These are phyloP conservation scores for Poecilia picta DNA, from an alignment of 2,797 vertebrate genomes.

Conservation along the genomic window DNA sequence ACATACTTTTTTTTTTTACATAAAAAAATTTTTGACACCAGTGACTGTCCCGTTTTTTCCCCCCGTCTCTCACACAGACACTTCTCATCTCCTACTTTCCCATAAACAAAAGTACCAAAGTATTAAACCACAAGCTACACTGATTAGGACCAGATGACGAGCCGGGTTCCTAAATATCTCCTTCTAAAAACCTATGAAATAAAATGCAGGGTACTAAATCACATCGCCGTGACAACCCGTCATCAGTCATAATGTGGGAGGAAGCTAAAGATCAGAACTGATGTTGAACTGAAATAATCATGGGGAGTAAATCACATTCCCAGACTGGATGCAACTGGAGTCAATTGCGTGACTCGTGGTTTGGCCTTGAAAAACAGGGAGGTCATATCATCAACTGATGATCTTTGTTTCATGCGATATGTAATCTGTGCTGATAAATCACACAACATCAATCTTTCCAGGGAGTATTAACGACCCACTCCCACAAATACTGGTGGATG, in stretches of 20 bases:
- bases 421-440: slow-evolving; percentile 61
- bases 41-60: slow-evolving; percentile 4
- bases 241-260: slow-evolving; percentile 56
- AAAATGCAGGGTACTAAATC: slow-evolving; percentile 57
- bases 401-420: slow-evolving; percentile 56
- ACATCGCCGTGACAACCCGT: slow-evolving; percentile 46
- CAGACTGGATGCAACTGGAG: slow-evolving; percentile 42
- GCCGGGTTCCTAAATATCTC: slow-evolving; percentile 52
- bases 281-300: slow-evolving; percentile 61
- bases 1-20: slow-evolving; percentile 1
- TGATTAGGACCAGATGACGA: slow-evolving; percentile 69
- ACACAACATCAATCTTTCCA: slow-evolving; percentile 45
- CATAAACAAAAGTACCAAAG: slow-evolving; percentile 46
- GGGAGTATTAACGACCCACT: slow-evolving; percentile 34
- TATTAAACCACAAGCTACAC: slow-evolving; percentile 56
- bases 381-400: slow-evolving; percentile 53
- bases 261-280: slow-evolving; percentile 62
- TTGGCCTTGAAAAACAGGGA: slow-evolving; percentile 49
- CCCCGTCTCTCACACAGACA: slow-evolving; percentile 8
- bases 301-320: slow-evolving; percentile 42
- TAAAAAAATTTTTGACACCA: slow-evolving; percentile 12
- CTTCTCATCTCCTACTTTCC: slow-evolving; percentile 36
- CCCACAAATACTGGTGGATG: slow-evolving; percentile 33
- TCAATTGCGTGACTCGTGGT: slow-evolving; percentile 46
- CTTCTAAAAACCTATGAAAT: slow-evolving; percentile 59